Conservation (phyloP, 2,113 vertebrate species). For the Mellivora capensis region DNA sequence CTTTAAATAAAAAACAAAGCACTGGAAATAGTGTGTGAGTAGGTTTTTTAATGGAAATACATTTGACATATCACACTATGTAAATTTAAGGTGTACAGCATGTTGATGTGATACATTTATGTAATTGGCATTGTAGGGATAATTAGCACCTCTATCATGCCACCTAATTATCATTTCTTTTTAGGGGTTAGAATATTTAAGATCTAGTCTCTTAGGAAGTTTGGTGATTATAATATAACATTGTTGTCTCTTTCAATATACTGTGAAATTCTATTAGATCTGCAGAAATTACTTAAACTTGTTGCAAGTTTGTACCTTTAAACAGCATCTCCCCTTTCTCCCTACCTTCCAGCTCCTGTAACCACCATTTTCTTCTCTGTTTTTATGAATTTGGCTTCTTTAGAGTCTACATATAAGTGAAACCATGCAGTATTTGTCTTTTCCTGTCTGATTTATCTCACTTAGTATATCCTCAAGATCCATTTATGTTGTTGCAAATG, state of each 20-base stretch:
- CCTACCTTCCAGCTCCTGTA: background rate
- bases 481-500: background rate
- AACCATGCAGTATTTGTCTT: background rate
- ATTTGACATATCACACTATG: background rate
- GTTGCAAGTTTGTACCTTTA: background rate
- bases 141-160: background rate
- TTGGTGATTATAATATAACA: background rate
- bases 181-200: background rate
- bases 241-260: background rate
- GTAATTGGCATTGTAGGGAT: background rate
- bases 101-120: background rate
- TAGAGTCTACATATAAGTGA: background rate
- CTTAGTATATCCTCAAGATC: background rate
- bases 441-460: background rate
- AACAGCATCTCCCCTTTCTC: background rate
- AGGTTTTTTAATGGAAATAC: background rate
- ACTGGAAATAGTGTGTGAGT: background rate
- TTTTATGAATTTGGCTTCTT: background rate
- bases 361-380: background rate
- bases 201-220: background rate
- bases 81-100: background rate
- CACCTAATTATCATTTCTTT: background rate
- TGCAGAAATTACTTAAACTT: background rate
- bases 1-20: constrained; percentile 3
- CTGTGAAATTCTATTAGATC: background rate